These are phyloP conservation scores for Aphrophora alni DNA, from an alignment of 2,888 invertebrate genomes.

Conservation along the genomic window DNA sequence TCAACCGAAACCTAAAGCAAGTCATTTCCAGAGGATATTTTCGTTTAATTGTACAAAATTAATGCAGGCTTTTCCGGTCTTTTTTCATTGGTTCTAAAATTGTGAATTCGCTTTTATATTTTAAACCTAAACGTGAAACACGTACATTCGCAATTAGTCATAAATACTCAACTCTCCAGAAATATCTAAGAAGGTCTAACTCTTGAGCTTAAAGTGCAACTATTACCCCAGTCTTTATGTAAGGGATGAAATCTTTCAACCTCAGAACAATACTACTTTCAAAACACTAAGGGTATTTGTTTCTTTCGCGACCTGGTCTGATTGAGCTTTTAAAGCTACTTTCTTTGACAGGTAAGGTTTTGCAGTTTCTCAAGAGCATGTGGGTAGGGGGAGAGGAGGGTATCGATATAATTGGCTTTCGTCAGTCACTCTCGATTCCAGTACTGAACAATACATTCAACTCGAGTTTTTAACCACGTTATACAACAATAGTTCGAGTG, in stretches of 20 bases:
- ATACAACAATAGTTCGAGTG: neutral
- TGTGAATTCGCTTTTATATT: no score
- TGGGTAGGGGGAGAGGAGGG: neutral
- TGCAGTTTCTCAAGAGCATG: neutral
- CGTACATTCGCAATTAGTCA: no score
- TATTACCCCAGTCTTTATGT: neutral
- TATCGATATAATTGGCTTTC: neutral
- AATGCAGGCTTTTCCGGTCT: no score
- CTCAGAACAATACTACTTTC: neutral
- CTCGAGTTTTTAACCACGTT: neutral
- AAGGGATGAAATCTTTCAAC: neutral
- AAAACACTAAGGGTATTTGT: neutral
- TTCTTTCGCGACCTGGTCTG: neutral
- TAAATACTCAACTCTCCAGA: neutral
- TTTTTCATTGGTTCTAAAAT: no score
- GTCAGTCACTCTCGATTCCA: neutral
- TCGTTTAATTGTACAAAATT: no score
- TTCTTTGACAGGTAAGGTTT: neutral
- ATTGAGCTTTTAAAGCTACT: conserved; percentile 2
- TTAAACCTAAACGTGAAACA: no score
- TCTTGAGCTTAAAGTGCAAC: neutral
- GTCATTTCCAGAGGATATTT: no score
- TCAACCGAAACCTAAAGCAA: no score
- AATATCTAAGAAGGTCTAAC: neutral
- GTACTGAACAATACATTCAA: neutral